Percentiles rank a stretch among this genome's conserved stretches.
phyloP scores from a whole-genome alignment of 2,888 invertebrate genomes.

The Athalia cordata region DNA sequence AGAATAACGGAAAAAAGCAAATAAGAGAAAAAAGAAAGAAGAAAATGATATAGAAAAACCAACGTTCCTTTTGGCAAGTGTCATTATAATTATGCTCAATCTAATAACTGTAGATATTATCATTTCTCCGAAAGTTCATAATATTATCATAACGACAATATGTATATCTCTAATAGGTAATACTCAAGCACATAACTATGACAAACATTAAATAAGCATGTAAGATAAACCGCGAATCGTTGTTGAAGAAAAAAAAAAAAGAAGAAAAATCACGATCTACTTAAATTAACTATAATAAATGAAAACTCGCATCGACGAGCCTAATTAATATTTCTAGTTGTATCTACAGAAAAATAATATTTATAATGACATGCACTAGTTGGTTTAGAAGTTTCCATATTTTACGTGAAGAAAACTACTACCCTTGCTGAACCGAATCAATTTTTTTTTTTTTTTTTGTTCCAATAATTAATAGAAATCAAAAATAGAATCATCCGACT shows the following conservation, averaged over 20 bases:
- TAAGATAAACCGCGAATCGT: background rate
- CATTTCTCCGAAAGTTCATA: background rate
- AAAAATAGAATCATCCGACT: too few relatives aligned
- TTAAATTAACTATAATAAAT: background rate
- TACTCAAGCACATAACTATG: background rate
- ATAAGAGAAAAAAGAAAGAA: background rate
- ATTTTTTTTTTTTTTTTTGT: background rate
- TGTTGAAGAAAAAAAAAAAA: too few relatives aligned
- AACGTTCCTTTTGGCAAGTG: slow-evolving; percentile 7
- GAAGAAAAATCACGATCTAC: too few relatives aligned
- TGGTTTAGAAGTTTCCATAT: slow-evolving; percentile 10
- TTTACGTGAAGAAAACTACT: background rate
- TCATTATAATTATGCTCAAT: slow-evolving; percentile 26
- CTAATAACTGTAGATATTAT: background rate
- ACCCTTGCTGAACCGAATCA: background rate
- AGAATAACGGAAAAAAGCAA: background rate
- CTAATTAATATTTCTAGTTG: background rate
- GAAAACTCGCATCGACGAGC: background rate
- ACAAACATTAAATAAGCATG: background rate
- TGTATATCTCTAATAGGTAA: background rate
- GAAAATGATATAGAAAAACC: background rate
- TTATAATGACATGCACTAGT: slow-evolving; percentile 15
- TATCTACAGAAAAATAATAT: slow-evolving; percentile 4
- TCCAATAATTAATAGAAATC: too few relatives aligned
- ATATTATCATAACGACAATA: too few relatives aligned